Evolutionary conservation across 2,888 invertebrate species (phyloP).

Genomic region (Tipula confusa): DNA sequence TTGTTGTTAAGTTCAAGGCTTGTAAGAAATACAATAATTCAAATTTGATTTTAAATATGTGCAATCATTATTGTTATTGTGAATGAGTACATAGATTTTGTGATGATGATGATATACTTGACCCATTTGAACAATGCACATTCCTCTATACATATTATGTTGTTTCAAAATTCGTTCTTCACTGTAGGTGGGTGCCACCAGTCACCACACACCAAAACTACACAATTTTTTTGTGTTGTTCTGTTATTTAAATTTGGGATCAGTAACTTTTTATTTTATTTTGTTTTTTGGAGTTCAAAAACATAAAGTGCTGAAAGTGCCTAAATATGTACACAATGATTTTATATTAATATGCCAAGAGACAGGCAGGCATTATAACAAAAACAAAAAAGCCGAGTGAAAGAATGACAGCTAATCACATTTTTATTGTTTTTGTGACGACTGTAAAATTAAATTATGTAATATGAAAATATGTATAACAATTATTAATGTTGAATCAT

Average conservation of each 20-base stretch:
- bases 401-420: background rate
- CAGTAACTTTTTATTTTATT: too few species aligned
- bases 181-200: background rate
- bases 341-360: background rate
- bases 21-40: background rate
- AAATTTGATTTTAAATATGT: background rate
- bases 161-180: background rate
- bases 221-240: too few species aligned
- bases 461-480: background rate
- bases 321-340: background rate
- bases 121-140: constrained; percentile 7
- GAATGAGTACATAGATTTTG: background rate
- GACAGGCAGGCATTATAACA: background rate
- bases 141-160: background rate
- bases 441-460: background rate
- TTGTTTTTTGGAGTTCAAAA: background rate
- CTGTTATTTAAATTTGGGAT: background rate
- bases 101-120: background rate
- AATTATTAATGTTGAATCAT: background rate
- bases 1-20: constrained; percentile 25
- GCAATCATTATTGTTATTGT: background rate
- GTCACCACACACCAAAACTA: too few species aligned
- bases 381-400: background rate
- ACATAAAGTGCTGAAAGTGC: background rate
- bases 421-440: background rate